Percentiles rank a stretch among this genome's conserved stretches.
phyloP scores from a whole-genome alignment of 2,797 vertebrate genomes.

The Pitangus sulphuratus region DNA sequence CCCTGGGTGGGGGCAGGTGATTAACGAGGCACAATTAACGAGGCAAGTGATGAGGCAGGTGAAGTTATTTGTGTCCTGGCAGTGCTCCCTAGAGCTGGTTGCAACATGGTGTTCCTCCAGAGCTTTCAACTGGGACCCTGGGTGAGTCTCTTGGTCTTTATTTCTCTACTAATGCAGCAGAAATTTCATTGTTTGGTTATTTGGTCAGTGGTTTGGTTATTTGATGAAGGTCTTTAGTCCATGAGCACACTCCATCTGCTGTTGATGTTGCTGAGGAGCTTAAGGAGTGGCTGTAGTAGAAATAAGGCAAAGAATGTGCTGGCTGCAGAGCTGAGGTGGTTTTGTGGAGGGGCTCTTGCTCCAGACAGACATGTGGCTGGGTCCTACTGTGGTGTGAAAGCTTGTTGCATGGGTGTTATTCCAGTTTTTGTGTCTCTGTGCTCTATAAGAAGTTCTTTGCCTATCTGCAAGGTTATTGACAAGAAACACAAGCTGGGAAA shows the following conservation, averaged over 20 bases:
- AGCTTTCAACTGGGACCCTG: neutral
- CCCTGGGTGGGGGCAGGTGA: fast-evolving
- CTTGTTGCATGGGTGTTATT: fast-evolving
- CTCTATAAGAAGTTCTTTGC: fast-evolving
- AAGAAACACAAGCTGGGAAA: neutral
- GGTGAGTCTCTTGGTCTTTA: neutral
- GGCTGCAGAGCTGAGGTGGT: neutral
- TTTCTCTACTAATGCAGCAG: neutral
- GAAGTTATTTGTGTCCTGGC: neutral
- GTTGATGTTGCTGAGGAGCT: neutral
- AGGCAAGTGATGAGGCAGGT: neutral
- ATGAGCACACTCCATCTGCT: fast-evolving
- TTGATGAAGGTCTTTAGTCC: fast-evolving
- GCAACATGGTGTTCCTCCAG: fast-evolving
- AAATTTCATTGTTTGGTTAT: fast-evolving
- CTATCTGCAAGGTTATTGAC: neutral
- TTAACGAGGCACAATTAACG: fast-evolving
- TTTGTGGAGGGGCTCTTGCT: neutral
- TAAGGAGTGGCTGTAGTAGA: fast-evolving
- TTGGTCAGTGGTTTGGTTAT: fast-evolving
- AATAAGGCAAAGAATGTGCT: neutral
- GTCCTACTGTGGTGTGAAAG: fast-evolving
- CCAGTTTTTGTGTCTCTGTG: neutral
- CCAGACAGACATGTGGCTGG: fast-evolving
- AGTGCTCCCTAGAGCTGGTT: fast-evolving